Conservation (phyloP, 2,888 invertebrate genomes). For the Anagyrus pseudococci region DNA sequence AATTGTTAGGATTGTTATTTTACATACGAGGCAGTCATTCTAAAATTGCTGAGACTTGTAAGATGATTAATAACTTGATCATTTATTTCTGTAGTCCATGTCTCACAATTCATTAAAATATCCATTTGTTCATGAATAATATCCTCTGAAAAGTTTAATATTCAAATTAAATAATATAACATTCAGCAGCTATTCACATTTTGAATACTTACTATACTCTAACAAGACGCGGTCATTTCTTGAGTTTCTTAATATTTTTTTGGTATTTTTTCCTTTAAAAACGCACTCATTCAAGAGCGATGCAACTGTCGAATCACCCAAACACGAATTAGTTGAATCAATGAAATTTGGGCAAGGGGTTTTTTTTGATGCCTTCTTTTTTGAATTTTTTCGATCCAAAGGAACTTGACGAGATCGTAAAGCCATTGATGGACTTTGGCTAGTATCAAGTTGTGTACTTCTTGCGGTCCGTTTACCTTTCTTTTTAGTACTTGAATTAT, state of each 20-base stretch:
- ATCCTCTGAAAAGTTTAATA: constrained; percentile 42
- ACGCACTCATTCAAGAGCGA: constrained; percentile 16
- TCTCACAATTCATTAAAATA: constrained; percentile 40
- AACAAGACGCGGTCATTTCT: no score
- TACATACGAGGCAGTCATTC: constrained; percentile 49
- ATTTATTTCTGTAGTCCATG: constrained; percentile 48
- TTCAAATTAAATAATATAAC: constrained; percentile 1
- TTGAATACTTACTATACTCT: no score
- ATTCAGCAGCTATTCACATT: no score
- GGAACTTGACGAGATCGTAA: constrained; percentile 25
- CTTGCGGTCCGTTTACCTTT: no score
- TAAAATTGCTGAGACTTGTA: constrained; percentile 36
- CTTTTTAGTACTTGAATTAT: no score
- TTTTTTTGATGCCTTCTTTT: not conserved
- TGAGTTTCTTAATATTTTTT: no score
- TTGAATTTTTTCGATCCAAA: not conserved
- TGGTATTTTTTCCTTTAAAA: no score
- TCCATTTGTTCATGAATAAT: constrained; percentile 45
- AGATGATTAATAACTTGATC: constrained; percentile 44
- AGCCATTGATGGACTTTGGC: constrained; percentile 11
- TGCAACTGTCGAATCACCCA: constrained; percentile 10
- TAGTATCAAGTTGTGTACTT: no score
- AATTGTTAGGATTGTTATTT: constrained; percentile 4
- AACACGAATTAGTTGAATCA: constrained; percentile 17
- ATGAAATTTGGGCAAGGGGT: not conserved